phyloP scores from a whole-genome alignment of 2,888 invertebrate species.

The Hoplodrina ambigua region DNA sequence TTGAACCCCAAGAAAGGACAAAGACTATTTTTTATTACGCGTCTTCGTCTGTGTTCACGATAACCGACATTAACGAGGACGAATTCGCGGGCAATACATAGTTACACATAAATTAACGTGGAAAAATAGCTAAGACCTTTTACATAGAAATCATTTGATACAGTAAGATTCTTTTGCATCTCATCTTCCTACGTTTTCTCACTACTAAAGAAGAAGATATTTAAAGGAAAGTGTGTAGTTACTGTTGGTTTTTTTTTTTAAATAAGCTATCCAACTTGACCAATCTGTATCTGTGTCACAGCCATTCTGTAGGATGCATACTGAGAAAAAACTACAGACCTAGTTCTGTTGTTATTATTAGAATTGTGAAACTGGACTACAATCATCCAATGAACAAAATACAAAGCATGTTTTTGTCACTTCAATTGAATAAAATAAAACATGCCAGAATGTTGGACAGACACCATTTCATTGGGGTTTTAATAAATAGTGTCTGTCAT shows the following conservation, averaged over 20 bases:
- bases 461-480: conserved; percentile 1
- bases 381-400: conserved; percentile 47
- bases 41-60: too few species aligned
- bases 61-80: too few species aligned
- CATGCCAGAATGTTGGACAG: conserved; percentile 6
- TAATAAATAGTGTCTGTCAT: conserved; percentile 3
- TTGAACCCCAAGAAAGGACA: too few species aligned
- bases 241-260: neutral
- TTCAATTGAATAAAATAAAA: conserved; percentile 40
- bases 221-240: neutral
- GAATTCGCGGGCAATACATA: too few species aligned
- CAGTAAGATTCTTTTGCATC: neutral
- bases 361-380: conserved; percentile 64
- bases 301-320: conserved; percentile 58
- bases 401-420: conserved; percentile 57
- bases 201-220: neutral
- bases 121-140: too few species aligned
- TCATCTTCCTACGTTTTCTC: neutral
- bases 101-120: too few species aligned
- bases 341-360: conserved; percentile 73
- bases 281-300: conserved; percentile 68
- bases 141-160: neutral
- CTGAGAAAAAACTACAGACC: conserved; percentile 75
- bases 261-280: conserved; percentile 61
- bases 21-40: too few species aligned